phyloP scores from a whole-genome alignment of 2,113 vertebrate genomes.

The Percopsis transmontana region DNA sequence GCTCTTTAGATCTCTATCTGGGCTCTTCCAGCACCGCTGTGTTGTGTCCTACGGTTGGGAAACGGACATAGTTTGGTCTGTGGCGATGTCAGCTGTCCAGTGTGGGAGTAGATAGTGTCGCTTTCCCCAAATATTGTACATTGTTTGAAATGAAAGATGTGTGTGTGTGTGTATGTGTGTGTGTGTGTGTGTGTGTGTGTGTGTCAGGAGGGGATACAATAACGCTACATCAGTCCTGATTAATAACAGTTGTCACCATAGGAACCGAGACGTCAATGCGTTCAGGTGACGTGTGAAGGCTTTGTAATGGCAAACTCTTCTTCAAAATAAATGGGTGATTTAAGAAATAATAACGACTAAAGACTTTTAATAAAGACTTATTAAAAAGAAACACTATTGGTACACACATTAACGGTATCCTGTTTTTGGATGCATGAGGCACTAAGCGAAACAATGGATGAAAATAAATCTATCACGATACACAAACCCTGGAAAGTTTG shows the following conservation, averaged over 20 bases:
- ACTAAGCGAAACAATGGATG: too few species aligned
- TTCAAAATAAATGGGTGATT: not conserved
- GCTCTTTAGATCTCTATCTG: slow-evolving; percentile 64
- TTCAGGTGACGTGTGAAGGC: not conserved
- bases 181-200: not conserved
- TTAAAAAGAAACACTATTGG: not conserved
- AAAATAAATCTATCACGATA: too few species aligned
- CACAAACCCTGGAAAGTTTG: too few species aligned
- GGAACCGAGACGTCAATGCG: not conserved
- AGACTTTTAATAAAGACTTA: not conserved
- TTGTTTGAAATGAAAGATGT: not conserved
- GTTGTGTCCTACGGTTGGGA: not conserved
- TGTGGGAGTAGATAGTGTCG: slow-evolving; percentile 36
- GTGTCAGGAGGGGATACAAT: not conserved
- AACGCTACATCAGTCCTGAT: not conserved
- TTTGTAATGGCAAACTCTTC: not conserved
- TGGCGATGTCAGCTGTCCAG: slow-evolving; percentile 42
- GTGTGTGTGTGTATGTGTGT: slow-evolving; percentile 8
- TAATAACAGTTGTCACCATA: not conserved
- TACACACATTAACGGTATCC: not conserved
- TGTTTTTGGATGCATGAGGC: not conserved
- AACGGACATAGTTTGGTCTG: slow-evolving; percentile 44
- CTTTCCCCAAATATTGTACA: slow-evolving; percentile 33
- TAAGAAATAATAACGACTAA: not conserved
- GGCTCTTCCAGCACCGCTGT: slow-evolving; percentile 24